Evolutionary conservation across 2,113 vertebrate genomes (phyloP).

Genomic region (Trematomus loennbergii): DNA sequence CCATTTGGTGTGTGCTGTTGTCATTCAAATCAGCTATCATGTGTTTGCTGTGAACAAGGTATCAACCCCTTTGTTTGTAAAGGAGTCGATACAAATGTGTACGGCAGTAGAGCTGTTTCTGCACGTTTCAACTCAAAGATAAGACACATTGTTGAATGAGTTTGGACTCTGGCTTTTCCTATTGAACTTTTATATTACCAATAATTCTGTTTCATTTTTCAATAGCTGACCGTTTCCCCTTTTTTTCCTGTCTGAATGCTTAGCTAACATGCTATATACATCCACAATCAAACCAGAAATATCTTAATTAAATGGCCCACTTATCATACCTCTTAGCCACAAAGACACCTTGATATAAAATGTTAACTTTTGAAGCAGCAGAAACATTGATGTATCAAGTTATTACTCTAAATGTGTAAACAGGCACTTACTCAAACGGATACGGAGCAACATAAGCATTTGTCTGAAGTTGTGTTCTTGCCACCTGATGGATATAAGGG

Average conservation of each 20-base stretch:
- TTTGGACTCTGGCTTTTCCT: not conserved
- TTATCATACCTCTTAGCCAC: not conserved
- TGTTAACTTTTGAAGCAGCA: not conserved
- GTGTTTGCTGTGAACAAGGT: constrained; percentile 27
- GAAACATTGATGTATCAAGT: not conserved
- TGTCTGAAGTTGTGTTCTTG: not conserved
- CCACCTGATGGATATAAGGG: too few relatives aligned
- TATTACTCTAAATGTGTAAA: not conserved
- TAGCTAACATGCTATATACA: not conserved
- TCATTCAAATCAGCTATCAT: constrained; percentile 73
- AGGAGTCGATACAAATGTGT: constrained; percentile 43
- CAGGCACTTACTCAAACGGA: too few relatives aligned
- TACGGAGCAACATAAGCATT: too few relatives aligned
- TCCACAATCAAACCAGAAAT: not conserved
- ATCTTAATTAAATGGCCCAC: not conserved
- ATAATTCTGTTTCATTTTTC: not conserved
- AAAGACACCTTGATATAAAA: not conserved
- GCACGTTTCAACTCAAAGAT: constrained; percentile 26
- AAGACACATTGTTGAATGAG: not conserved
- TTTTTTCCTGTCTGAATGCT: not conserved
- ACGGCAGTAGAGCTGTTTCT: constrained; percentile 10
- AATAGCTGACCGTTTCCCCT: not conserved
- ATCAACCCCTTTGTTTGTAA: constrained; percentile 46
- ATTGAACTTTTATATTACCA: not conserved
- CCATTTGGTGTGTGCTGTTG: constrained; percentile 74